These are phyloP conservation scores for Cheilosia vulpina DNA, from an alignment of 2,888 invertebrate species.

Conservation along the genomic window DNA sequence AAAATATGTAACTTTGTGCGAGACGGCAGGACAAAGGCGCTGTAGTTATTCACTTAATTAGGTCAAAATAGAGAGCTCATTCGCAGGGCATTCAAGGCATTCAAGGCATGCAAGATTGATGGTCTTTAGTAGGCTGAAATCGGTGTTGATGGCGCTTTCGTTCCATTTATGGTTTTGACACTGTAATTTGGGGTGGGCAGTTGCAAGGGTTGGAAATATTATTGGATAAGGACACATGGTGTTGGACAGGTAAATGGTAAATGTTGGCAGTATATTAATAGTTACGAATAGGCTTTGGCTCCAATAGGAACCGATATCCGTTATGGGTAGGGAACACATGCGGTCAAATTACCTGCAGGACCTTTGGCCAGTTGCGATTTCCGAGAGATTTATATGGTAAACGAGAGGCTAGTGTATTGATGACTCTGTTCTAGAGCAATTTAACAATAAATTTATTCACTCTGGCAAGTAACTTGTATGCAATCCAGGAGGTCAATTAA, in stretches of 20 bases:
- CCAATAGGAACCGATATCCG: too few species aligned
- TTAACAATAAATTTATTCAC: too few species aligned
- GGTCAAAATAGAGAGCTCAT: conserved; percentile 47
- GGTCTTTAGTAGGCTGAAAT: conserved; percentile 2
- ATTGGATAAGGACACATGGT: neutral
- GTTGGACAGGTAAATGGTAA: neutral
- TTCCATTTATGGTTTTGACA: neutral
- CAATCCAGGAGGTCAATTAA: too few species aligned
- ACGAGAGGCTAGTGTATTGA: too few species aligned
- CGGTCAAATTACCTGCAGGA: too few species aligned
- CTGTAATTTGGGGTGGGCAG: neutral
- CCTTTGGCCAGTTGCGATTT: too few species aligned
- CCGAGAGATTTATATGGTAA: too few species aligned
- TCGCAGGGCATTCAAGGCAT: neutral
- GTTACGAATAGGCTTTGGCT: neutral
- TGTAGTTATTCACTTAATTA: conserved; percentile 41
- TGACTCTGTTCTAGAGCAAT: too few species aligned
- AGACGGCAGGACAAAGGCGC: neutral
- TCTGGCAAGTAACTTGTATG: too few species aligned
- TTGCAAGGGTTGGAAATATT: neutral
- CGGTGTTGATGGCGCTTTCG: neutral
- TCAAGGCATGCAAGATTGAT: conserved; percentile 38
- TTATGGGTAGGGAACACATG: too few species aligned
- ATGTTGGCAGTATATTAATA: neutral
- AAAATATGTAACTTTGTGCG: neutral